Percentiles rank a stretch among this genome's conserved stretches.
Conservation (phyloP, 2,888 invertebrate genomes). For the Neoitamus cyanurus region DNA sequence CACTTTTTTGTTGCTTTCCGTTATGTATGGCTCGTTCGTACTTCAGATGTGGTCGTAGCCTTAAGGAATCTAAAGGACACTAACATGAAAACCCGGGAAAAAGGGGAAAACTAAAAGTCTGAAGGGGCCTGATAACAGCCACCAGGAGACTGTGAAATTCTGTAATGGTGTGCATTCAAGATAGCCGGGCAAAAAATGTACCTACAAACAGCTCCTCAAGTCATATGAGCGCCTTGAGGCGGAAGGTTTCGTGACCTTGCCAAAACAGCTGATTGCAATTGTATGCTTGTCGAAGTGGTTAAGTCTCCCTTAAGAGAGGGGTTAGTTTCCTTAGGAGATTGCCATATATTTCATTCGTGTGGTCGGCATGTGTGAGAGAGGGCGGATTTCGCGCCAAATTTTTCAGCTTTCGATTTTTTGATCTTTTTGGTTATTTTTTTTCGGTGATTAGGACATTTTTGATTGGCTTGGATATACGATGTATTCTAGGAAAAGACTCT, state of each 20-base stretch:
- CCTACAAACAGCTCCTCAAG: neutral
- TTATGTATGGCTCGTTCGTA: neutral
- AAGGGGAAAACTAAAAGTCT: slow-evolving; percentile 7
- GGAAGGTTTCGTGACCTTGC: slow-evolving; percentile 35
- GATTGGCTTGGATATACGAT: slow-evolving; percentile 2
- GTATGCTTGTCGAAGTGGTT: slow-evolving; percentile 4
- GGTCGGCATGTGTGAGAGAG: slow-evolving; percentile 41
- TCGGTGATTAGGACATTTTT: neutral
- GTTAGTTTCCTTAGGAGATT: slow-evolving; percentile 11
- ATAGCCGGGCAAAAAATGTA: neutral
- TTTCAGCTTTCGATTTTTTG: slow-evolving; percentile 10
- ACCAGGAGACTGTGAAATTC: neutral
- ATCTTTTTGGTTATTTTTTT: neutral
- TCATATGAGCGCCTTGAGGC: neutral
- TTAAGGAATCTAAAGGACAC: neutral
- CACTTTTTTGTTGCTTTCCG: slow-evolving; percentile 21
- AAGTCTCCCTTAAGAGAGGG: slow-evolving; percentile 42
- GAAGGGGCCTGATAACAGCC: neutral
- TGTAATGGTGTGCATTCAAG: slow-evolving; percentile 11
- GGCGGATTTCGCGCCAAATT: slow-evolving; percentile 43
- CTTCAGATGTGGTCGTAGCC: neutral
- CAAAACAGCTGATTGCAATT: slow-evolving; percentile 40
- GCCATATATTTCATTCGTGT: slow-evolving; percentile 17
- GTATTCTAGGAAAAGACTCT: neutral
- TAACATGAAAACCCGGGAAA: neutral